phyloP scores from a whole-genome alignment of 2,797 vertebrate species.

The Notolabrus celidotus region DNA sequence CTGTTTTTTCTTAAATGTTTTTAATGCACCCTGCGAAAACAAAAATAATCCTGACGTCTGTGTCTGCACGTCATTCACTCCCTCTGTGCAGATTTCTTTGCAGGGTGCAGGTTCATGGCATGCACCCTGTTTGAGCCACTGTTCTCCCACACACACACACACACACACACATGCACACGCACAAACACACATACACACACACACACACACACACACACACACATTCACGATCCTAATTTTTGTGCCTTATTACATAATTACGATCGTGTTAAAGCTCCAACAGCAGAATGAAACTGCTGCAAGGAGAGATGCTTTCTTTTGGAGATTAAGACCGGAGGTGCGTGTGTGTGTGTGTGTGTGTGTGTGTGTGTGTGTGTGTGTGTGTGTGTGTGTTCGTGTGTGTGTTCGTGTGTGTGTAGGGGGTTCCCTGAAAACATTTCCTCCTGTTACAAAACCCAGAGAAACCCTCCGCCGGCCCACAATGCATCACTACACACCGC shows the following conservation, averaged over 20 bases:
- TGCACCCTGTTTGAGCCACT: too few species aligned
- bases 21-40: too few species aligned
- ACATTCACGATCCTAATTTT: too few species aligned
- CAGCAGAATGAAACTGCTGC: background rate
- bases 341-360: slow-evolving; percentile 22
- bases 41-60: too few species aligned
- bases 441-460: slow-evolving; percentile 37
- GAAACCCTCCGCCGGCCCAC: slow-evolving; percentile 23
- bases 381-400: slow-evolving; percentile 21
- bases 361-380: slow-evolving; percentile 29
- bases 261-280: slow-evolving; percentile 4
- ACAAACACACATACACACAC: too few species aligned
- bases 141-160: too few species aligned
- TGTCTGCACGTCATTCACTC: too few species aligned
- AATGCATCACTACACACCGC: slow-evolving; percentile 36
- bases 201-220: too few species aligned
- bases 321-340: slow-evolving; percentile 17
- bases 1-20: too few species aligned
- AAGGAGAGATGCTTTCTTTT: slow-evolving; percentile 26
- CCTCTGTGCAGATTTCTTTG: too few species aligned
- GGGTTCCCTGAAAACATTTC: slow-evolving; percentile 38
- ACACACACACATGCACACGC: too few species aligned
- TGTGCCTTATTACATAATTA: slow-evolving; percentile 23
- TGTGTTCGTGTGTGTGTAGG: slow-evolving; percentile 19
- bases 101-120: too few species aligned